Conservation (phyloP, 2,888 invertebrate species). For the Rhaphigaster nebulosa region DNA sequence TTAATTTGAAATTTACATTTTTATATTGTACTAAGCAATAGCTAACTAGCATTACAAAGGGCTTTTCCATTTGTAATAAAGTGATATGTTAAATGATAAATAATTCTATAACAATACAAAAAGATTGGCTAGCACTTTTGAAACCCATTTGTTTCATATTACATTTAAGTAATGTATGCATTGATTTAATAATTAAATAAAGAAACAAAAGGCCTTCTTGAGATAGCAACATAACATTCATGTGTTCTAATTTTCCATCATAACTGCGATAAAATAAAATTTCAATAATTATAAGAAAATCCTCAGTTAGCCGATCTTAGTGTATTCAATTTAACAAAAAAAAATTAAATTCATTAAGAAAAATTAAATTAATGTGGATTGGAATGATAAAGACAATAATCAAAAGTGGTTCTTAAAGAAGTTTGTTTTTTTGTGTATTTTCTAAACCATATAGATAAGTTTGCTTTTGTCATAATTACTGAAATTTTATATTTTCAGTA, state of each 20-base stretch:
- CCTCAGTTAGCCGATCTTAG: background rate
- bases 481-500: too few species aligned
- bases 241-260: background rate
- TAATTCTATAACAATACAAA: background rate
- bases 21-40: slow-evolving; percentile 11
- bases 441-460: too few species aligned
- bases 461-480: background rate
- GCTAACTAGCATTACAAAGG: slow-evolving; percentile 17
- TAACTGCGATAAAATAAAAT: background rate
- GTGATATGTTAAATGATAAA: slow-evolving; percentile 44
- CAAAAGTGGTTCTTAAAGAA: too few species aligned
- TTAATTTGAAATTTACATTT: slow-evolving; percentile 15
- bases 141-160: background rate
- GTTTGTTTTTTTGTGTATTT: too few species aligned
- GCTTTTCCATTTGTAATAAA: slow-evolving; percentile 16
- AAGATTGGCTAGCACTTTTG: background rate
- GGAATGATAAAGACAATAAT: too few species aligned
- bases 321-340: background rate
- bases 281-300: background rate
- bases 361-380: background rate
- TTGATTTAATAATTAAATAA: background rate
- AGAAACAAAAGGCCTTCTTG: background rate
- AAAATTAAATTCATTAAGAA: background rate
- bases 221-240: background rate
- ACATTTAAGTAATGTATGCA: background rate